Base-by-base conservation (phyloP, 2,888 invertebrate genomes). In the Osedax fenrisi region DNA sequence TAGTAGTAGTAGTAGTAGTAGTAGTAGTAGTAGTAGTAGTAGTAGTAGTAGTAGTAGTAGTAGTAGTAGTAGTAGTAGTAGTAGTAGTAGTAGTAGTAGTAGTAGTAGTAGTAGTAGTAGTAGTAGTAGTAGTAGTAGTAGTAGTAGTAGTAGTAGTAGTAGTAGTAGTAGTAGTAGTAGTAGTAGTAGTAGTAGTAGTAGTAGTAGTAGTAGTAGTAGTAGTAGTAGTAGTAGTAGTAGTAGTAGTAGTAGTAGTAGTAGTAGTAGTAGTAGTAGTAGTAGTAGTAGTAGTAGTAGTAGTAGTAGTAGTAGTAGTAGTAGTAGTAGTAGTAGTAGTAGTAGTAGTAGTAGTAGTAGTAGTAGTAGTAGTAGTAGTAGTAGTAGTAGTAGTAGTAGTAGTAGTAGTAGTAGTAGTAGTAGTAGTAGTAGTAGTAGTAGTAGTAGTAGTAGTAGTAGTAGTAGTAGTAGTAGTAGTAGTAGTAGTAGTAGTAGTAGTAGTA, bases 331-430 rank as follows among this genome's bases (percentile, higher is more conserved):
- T n/a, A 17, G 72, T 64, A 72, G 67, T 62, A 61, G 67, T 72
- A 68, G 24, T 64, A 61, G 25, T 71, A 1, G 24, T 64, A 72
- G 67, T 72, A 71, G 24, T 64, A 72, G 2, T 27, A 72, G 23
- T 64, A 72, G 2, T 64, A 64, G 23, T 21, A 72, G 72, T 72
- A 1, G 64, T 64, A 26, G 72, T 72, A 70, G 72, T 62, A 69
- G 72, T 72, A 72, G 72, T 62, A 69, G 72, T 72, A 72, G 72
- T 25, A 70, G 72, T 72, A 72, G 72, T 62, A 70, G 72, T 72
- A 62, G 72, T 62, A 62, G 72, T 72, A 70, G 72, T 62, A 69
- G 72, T 69, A 70, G 72, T 62, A 69, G 72, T 72, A 72, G 72
- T 2, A 69, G 64, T 72, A 72, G 72, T 62, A 69, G 64, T 72